Conservation (phyloP, 1,140 invertebrate species). For the Papilio polytes region DNA sequence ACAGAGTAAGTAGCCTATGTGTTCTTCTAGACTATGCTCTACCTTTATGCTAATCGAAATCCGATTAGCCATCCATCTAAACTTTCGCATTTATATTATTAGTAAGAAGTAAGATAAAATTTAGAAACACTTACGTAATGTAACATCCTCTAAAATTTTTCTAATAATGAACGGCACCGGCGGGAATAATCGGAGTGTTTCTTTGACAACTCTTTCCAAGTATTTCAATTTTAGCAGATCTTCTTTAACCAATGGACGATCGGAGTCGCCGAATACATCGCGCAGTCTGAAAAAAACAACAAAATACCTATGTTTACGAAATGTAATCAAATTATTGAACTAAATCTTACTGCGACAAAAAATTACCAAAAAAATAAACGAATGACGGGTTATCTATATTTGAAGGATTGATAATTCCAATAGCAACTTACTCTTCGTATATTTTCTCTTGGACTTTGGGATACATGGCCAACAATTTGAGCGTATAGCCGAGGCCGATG, state of each 20-base stretch:
- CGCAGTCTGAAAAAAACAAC: slow-evolving; percentile 47
- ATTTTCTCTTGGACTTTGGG: slow-evolving; percentile 58
- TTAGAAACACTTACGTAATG: slow-evolving; percentile 53
- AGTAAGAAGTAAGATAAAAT: no score
- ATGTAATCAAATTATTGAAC: neutral
- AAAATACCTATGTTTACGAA: neutral
- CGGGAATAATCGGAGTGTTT: slow-evolving; percentile 87
- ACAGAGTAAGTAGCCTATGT: no score
- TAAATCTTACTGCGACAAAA: neutral
- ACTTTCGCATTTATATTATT: no score
- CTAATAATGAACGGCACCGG: slow-evolving; percentile 82
- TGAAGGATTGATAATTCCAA: neutral
- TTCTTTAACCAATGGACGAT: slow-evolving; percentile 57
- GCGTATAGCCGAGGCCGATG: slow-evolving; percentile 48
- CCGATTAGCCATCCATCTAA: no score
- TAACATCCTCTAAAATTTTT: slow-evolving; percentile 58
- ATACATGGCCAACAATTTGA: slow-evolving; percentile 54
- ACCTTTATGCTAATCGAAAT: no score
- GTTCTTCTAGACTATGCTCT: no score
- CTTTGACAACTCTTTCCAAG: slow-evolving; percentile 89
- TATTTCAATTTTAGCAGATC: slow-evolving; percentile 85
- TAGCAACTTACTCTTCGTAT: slow-evolving; percentile 53
- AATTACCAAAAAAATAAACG: neutral
- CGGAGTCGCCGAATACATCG: slow-evolving; percentile 59
- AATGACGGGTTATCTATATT: no score